A percentile compares a stretch with the other conserved stretches of the same genome.
phyloP scores from a whole-genome alignment of 2,797 vertebrate species.

The Carapus acus region DNA sequence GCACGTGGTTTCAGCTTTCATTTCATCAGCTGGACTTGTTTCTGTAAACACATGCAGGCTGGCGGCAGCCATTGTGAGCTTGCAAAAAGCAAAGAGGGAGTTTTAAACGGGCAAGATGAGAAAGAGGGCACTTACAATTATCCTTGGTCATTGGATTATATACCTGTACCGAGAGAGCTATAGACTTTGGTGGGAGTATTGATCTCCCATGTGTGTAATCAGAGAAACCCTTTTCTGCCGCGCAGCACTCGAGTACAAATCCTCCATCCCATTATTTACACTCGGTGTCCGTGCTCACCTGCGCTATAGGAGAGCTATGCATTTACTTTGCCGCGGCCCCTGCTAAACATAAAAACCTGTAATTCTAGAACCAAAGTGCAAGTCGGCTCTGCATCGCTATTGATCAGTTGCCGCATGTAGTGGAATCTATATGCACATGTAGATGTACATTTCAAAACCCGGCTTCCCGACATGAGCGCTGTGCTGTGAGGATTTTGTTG shows the following conservation, averaged over 20 bases:
- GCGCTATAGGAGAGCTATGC: background rate
- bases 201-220: constrained; percentile 64
- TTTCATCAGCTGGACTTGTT: constrained; percentile 13
- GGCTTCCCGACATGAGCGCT: too few relatives aligned
- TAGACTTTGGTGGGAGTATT: constrained; percentile 57
- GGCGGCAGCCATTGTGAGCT: constrained; percentile 32
- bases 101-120: constrained; percentile 10
- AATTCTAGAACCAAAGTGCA: too few relatives aligned
- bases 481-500: too few relatives aligned
- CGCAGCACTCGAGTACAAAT: constrained; percentile 49
- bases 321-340: too few relatives aligned
- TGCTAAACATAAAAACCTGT: too few relatives aligned
- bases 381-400: too few relatives aligned
- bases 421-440: too few relatives aligned
- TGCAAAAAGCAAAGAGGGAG: constrained; percentile 29
- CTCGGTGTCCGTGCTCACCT: background rate
- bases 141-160: constrained; percentile 55
- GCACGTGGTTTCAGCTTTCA: background rate
- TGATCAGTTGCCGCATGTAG: too few relatives aligned
- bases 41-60: constrained; percentile 23
- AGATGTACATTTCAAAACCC: too few relatives aligned
- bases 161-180: constrained; percentile 57
- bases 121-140: constrained; percentile 45
- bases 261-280: constrained; percentile 57
- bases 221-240: constrained; percentile 62